A percentile compares a stretch with the other conserved stretches of the same genome.
Conservation (phyloP, 2,888 invertebrate species). For the Strigamia maritima region DNA sequence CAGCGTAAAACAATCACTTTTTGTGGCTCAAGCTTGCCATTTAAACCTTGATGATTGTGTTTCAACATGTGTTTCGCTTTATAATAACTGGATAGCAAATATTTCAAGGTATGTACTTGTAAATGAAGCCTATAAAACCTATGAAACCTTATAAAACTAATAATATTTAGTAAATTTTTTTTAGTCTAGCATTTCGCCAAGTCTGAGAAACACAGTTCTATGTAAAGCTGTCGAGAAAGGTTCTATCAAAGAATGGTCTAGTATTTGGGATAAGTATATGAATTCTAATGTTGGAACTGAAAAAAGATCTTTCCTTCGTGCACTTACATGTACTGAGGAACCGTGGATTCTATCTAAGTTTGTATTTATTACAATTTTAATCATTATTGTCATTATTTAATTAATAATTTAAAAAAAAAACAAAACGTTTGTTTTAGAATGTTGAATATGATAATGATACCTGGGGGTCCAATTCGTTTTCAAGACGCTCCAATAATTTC, state of each 20-base stretch:
- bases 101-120: neutral
- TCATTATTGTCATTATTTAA: too few relatives aligned
- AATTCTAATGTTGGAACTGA: conserved; percentile 67
- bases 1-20: neutral
- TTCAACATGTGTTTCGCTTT: neutral
- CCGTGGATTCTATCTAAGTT: conserved; percentile 78
- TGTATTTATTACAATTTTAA: conserved; percentile 37
- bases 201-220: neutral
- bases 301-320: conserved; percentile 65
- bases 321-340: conserved; percentile 68
- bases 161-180: neutral
- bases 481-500: conserved; percentile 70
- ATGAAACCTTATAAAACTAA: too few relatives aligned
- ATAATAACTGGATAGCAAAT: conserved; percentile 2
- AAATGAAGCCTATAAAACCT: neutral
- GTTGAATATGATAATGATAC: neutral
- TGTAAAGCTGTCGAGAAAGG: conserved; percentile 66
- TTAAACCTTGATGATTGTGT: neutral
- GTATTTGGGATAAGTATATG: conserved; percentile 70
- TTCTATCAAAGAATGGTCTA: conserved; percentile 69
- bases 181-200: neutral
- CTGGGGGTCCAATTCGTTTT: conserved; percentile 52
- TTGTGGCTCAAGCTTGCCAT: neutral
- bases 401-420: too few relatives aligned
- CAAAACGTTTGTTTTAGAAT: neutral